Conservation (phyloP, 2,888 invertebrate genomes). For the Muscina levida region DNA sequence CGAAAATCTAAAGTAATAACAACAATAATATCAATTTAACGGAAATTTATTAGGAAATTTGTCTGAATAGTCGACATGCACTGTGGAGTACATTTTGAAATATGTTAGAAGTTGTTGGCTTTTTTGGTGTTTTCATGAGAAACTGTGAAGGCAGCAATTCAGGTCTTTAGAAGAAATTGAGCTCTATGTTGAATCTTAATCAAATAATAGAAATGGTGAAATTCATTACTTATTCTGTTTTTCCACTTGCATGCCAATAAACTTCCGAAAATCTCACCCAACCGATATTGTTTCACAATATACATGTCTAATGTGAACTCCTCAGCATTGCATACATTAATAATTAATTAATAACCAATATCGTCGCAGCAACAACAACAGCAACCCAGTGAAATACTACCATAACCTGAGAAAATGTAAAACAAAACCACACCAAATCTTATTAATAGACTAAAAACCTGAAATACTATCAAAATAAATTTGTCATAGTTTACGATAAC, state of each 20-base stretch:
- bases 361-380: conserved; percentile 61
- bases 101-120: no score
- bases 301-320: conserved; percentile 23
- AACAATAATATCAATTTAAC: no score
- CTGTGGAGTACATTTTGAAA: no score
- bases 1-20: no score
- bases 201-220: no score
- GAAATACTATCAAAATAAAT: conserved; percentile 72
- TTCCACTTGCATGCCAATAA: conserved; percentile 52
- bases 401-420: not conserved
- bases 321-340: conserved; percentile 59
- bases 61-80: no score
- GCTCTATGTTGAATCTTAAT: no score
- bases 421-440: conserved; percentile 11
- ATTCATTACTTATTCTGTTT: no score
- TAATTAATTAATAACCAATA: conserved; percentile 73
- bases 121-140: no score
- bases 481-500: conserved; percentile 74
- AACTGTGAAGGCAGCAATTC: no score
- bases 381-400: conserved; percentile 51
- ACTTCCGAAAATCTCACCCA: conserved; percentile 27
- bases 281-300: conserved; percentile 25
- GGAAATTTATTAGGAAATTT: no score
- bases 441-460: conserved; percentile 56
- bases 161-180: no score